Percentiles rank a stretch among this genome's conserved stretches.
Conservation (phyloP, 2,888 invertebrate genomes). For the Teinopalpus imperialis region DNA sequence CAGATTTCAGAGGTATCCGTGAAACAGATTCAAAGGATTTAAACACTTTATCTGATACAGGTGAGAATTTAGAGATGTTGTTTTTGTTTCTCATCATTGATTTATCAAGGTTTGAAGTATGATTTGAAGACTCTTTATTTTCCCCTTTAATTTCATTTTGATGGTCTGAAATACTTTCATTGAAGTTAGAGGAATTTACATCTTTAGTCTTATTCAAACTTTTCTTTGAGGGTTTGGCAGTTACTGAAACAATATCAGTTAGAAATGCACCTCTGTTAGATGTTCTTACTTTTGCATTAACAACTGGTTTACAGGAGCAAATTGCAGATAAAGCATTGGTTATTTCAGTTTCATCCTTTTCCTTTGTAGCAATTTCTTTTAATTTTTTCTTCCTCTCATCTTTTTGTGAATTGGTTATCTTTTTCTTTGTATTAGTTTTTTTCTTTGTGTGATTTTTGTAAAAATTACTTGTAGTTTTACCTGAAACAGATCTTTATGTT, state of each 20-base stretch:
- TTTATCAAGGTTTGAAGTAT: slow-evolving; percentile 1
- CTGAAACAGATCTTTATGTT: neutral
- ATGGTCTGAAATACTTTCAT: slow-evolving; percentile 5
- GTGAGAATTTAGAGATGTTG: neutral
- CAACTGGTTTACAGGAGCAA: slow-evolving; percentile 37
- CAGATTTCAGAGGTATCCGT: slow-evolving; percentile 48
- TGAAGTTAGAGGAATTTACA: slow-evolving; percentile 5
- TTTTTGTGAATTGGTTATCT: slow-evolving; percentile 54
- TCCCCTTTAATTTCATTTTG: slow-evolving; percentile 9
- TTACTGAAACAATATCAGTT: slow-evolving; percentile 46
- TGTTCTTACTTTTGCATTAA: slow-evolving; percentile 71
- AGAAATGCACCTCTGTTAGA: slow-evolving; percentile 82
- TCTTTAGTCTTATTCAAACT: slow-evolving; percentile 17
- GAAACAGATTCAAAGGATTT: slow-evolving; percentile 17
- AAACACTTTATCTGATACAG: slow-evolving; percentile 5
- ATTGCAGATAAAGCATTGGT: slow-evolving; percentile 32
- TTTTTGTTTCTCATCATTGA: slow-evolving; percentile 7
- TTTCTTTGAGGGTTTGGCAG: slow-evolving; percentile 47
- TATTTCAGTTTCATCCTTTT: slow-evolving; percentile 42
- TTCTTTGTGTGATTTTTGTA: slow-evolving; percentile 19
- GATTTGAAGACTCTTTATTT: slow-evolving; percentile 7
- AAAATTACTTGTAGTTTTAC: slow-evolving; percentile 7
- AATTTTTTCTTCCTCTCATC: slow-evolving; percentile 75
- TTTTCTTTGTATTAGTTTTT: slow-evolving; percentile 42
- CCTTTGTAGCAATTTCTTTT: slow-evolving; percentile 71